Base-by-base conservation (phyloP, 1,140 invertebrate species). In the Drosophila pruinosa region DNA sequence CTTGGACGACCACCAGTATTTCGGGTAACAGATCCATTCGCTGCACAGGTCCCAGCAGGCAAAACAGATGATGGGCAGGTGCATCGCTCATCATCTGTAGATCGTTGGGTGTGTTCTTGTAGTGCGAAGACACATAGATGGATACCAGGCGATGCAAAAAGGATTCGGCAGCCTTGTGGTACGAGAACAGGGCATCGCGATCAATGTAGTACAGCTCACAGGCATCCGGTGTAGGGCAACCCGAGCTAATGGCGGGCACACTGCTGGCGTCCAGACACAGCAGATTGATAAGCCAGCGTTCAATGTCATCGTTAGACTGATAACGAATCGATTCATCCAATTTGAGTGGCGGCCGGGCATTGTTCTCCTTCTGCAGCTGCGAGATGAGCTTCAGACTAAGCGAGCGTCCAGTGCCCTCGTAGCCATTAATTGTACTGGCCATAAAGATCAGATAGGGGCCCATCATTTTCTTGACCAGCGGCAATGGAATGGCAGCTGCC, bases 81-180 rank as follows among this genome's bases (percentile, higher is more conserved):
- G 99, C 98, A 93, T 99, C 99, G 7, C 98, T 98, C 92, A 99
- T 94, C 94, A 99, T 96, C 93, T 99, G 98, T 6, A 99, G 92
- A 93, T 99, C 99, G 93, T 99, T 99, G 0, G 99, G 99, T 58
- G 96, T 98, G 92, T 99, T 99, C 94, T 99, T 99, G 90, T 99
- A 99, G 93, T 99, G 99, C 8, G 98, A 99, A 0, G 99, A 95
- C 0, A 99, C 98, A 91, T 98, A 99, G 3, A 99, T 94, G 26
- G 97, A 94, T 63, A 99, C 97, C 0, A 99, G 83, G 77, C 96
- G 93, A 86, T 99, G 97, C 3, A 99, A 92, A 92, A 99, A 99
- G 1, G 94, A 92, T 92, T 99, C 99, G 0, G 98, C 98, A 0
- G 97, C 97, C 91, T 97, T 97, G 85, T 99, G 98, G 91, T 98